Evolutionary conservation across 1,140 invertebrate species (phyloP), one percentile per base, ranked within the genome.

Genomic region (Lepidurus arcticus): DNA sequence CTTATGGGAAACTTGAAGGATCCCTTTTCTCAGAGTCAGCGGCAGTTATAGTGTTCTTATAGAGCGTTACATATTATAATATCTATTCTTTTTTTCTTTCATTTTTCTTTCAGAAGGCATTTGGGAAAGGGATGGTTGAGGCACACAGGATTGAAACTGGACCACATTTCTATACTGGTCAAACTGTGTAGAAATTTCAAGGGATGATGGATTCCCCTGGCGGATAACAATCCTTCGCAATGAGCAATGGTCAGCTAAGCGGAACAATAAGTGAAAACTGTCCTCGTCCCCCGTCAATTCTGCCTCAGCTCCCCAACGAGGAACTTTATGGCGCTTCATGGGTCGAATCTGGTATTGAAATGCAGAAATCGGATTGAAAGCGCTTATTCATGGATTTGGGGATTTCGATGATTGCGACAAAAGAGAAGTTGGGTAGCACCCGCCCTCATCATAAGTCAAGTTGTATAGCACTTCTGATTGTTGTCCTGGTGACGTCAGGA

Each of bases 1-100:
- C 53, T 65, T 65, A 65, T 65, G 53, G 53, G 53, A 65, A 65
- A 65, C 53, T 65, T 65, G 53, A 65, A 65, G 53, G 16, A 65
- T 65, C 53, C 53, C 53, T 65, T 65, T 65, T 65, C 53, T 65
- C 53, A 65, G 53, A 65, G 53, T 65, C 53, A 65, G 53, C 53
- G 53, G 16, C 53, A 65, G 53, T 65, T 65, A 65, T 65, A n/a
- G 53, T 21, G 16, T 21, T 65, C 53, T 65, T 65, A 65, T 21
- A 65, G 21, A 13, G 53, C 53, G 53, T 65, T 65, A 65, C 53
- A 65, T 65, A 65, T 65, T 65, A 65, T 65, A 13, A 65, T 65
- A 65, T 65, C n/a, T 13, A 21, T 65, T n/a, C 16, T n/a, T 21
- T n/a, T n/a, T 16, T 65, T 9, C 53, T 65, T 3, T 16, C 1